Evolutionary conservation across 2,888 invertebrate genomes (phyloP), one percentile per base, ranked within the genome.

Genomic region (Alentia gelatinosa): DNA sequence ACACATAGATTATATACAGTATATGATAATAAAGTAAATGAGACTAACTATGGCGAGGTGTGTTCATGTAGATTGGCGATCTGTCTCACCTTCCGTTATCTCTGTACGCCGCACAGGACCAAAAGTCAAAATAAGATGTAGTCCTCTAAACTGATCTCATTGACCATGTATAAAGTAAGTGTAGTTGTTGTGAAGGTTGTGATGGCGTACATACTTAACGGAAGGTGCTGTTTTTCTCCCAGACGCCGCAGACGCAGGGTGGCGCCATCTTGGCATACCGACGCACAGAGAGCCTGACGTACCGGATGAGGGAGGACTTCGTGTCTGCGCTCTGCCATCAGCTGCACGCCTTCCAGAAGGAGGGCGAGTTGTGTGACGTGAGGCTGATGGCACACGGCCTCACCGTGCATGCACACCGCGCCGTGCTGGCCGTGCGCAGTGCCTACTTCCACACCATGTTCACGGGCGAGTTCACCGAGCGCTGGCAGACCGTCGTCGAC

Each of bases 231-330:
- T 74, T 74, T 74, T 26, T 33, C 19, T 74, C 74, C 26, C 74
- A 74, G 74, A 74, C 33, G 74, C 30, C 30, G 33, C 74, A 74
- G 5, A n/a, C n/a, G n/a, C n/a, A n/a, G n/a, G n/a, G n/a, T n/a
- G n/a, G n/a, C n/a, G n/a, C 33, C n/a, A 86, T 86, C 47, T 86
- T 47, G 47, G 33, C 47, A 42, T 86, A 86, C 86, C 42, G 47
- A 33, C 26, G 47, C 12, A 86, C 86, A 33, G 86, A 86, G 86
- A 86, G 47, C 86, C 86, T 86, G 42, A 86, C 86, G n/a, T 86
- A 86, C 42, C 86, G 86, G 12, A 86, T 86, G 86, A 50, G 47
- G 47, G 86, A 42, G 26, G 50, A 86, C 26, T 86, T 47, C 19
- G 86, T 47, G 4, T 47, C 86, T n/a, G 30, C 19, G 19, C 50